phyloP scores from a whole-genome alignment of 2,888 invertebrate genomes.

The Stenoptilia bipunctidactyla region DNA sequence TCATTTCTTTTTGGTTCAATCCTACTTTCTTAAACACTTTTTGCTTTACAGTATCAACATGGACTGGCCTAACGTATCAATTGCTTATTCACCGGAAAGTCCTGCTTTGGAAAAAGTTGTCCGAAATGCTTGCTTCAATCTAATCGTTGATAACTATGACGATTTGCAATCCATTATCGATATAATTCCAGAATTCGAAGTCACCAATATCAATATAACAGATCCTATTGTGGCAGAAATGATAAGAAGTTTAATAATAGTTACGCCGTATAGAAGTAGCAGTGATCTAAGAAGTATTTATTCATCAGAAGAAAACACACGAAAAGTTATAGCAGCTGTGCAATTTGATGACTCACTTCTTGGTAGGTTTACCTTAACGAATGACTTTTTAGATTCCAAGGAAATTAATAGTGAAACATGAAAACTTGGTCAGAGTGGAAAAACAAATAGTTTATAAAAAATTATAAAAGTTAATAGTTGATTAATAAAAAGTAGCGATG shows the following conservation, averaged over 20 bases:
- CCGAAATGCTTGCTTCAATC: constrained; percentile 30
- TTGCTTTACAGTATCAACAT: constrained; percentile 36
- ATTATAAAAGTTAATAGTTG: no score
- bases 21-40: no score
- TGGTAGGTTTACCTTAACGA: constrained; percentile 38
- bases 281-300: constrained; percentile 37
- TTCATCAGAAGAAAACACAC: constrained; percentile 32
- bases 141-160: constrained; percentile 30
- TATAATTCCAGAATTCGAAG: constrained; percentile 22
- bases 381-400: no score
- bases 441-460: no score
- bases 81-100: constrained; percentile 63
- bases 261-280: constrained; percentile 36
- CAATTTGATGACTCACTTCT: constrained; percentile 67
- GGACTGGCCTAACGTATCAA: constrained; percentile 31
- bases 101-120: constrained; percentile 42
- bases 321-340: constrained; percentile 62
- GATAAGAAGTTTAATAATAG: constrained; percentile 20
- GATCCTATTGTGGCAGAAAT: constrained; percentile 15
- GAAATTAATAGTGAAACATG: no score
- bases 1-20: no score
- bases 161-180: constrained; percentile 30
- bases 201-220: constrained; percentile 19
- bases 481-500: no score
- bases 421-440: no score